These are phyloP conservation scores for Ochropleura leucogaster DNA, from an alignment of 2,888 invertebrate genomes.

Conservation along the genomic window DNA sequence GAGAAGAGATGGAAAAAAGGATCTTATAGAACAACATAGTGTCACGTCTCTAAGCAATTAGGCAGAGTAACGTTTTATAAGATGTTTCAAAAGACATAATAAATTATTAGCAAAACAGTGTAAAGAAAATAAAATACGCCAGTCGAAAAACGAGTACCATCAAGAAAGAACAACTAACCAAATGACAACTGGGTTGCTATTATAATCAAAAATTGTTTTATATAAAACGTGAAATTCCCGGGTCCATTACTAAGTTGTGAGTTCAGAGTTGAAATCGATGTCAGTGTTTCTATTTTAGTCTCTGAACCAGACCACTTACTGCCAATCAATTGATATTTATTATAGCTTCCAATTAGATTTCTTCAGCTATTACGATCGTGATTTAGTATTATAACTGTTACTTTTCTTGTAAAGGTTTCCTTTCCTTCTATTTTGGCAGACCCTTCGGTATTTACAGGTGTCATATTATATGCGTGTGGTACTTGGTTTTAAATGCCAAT, in stretches of 20 bases:
- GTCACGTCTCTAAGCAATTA: neutral
- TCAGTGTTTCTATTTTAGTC: conserved; percentile 1
- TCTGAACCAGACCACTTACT: conserved; percentile 3
- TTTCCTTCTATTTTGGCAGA: too few species aligned
- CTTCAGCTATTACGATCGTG: neutral
- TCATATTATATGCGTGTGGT: too few species aligned
- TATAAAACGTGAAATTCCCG: neutral
- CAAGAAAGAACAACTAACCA: neutral
- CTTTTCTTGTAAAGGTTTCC: neutral
- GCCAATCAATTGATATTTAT: conserved; percentile 1
- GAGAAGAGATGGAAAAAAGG: neutral
- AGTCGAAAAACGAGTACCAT: neutral
- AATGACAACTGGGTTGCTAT: neutral
- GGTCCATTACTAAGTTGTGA: neutral
- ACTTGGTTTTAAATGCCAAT: neutral
- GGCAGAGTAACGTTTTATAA: neutral
- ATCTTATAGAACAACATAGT: neutral
- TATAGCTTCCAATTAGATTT: neutral
- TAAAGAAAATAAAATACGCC: neutral
- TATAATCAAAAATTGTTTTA: neutral
- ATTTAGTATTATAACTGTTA: neutral
- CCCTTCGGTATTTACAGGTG: neutral
- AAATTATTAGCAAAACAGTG: neutral
- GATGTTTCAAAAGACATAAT: neutral
- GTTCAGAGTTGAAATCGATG: neutral